A percentile compares a stretch with the other conserved stretches of the same genome.
phyloP scores from a whole-genome alignment of 2,888 invertebrate genomes.

The Agriopis aurantiaria region DNA sequence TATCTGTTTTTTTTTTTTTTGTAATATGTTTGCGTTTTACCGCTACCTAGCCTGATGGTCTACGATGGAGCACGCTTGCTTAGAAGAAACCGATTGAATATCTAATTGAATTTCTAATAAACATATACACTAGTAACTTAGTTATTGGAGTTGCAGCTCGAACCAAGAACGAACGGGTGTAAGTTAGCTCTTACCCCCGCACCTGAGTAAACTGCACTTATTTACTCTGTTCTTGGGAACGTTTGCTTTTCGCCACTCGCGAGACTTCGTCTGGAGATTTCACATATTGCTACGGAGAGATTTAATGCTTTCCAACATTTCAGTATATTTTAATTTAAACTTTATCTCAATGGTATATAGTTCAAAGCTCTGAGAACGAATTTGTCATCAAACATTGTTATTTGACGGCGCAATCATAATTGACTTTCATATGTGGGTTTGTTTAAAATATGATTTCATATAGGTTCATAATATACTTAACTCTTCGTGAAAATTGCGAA shows the following conservation, averaged over 20 bases:
- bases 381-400: constrained; percentile 18
- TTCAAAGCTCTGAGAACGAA: not conserved
- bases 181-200: constrained; percentile 56
- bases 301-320: constrained; percentile 19
- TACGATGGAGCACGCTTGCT: too few relatives aligned
- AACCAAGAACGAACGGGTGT: constrained; percentile 49
- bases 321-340: constrained; percentile 4
- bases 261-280: constrained; percentile 35
- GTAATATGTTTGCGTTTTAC: too few relatives aligned
- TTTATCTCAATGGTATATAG: not conserved
- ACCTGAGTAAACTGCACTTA: constrained; percentile 62
- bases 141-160: constrained; percentile 36
- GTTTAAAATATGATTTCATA: constrained; percentile 20
- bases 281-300: constrained; percentile 20
- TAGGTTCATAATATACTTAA: constrained; percentile 11
- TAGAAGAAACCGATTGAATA: too few relatives aligned
- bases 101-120: not conserved
- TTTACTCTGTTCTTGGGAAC: constrained; percentile 48
- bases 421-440: constrained; percentile 27
- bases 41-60: too few relatives aligned
- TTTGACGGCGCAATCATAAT: constrained; percentile 35
- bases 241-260: constrained; percentile 45
- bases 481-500: constrained; percentile 3
- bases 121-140: not conserved
- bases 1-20: too few relatives aligned